These are phyloP conservation scores for Gobionotothen gibberifrons DNA, from an alignment of 2,797 vertebrate species.

Conservation along the genomic window DNA sequence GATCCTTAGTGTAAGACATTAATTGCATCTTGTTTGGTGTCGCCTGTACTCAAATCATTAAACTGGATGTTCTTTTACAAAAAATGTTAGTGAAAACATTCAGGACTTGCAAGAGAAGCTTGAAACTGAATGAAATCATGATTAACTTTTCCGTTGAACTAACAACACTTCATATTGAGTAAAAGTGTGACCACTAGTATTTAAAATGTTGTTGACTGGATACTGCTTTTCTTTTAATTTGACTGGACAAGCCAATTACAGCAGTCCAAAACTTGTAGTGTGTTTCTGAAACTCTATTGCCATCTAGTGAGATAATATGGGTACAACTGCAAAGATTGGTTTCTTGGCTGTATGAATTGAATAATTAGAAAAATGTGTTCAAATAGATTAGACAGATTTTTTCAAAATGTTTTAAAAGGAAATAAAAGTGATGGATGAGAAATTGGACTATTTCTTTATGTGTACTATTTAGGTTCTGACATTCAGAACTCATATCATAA, in stretches of 20 bases:
- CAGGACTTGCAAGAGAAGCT: slow-evolving; percentile 1
- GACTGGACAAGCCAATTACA: slow-evolving; percentile 10
- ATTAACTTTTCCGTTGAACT: slow-evolving; percentile 1
- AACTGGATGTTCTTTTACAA: background rate
- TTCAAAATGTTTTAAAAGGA: background rate
- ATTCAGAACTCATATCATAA: background rate
- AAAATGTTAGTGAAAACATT: background rate
- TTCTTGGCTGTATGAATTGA: background rate
- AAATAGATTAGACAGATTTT: background rate
- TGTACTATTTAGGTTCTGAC: background rate
- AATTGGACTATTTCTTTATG: background rate
- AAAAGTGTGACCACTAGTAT: slow-evolving; percentile 5
- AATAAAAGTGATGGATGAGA: background rate
- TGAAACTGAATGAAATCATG: background rate
- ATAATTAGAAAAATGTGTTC: background rate
- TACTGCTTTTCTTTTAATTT: slow-evolving; percentile 25
- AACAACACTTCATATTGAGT: background rate
- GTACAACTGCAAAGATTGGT: slow-evolving; percentile 17
- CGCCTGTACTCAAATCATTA: background rate
- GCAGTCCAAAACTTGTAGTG: slow-evolving; percentile 16
- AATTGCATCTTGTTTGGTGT: background rate
- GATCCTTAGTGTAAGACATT: background rate
- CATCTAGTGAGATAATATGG: slow-evolving; percentile 67
- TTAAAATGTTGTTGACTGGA: background rate
- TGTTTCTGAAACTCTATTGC: slow-evolving; percentile 58